phyloP scores from a whole-genome alignment of 2,797 vertebrate species.

The Lagorchestes hirsutus region DNA sequence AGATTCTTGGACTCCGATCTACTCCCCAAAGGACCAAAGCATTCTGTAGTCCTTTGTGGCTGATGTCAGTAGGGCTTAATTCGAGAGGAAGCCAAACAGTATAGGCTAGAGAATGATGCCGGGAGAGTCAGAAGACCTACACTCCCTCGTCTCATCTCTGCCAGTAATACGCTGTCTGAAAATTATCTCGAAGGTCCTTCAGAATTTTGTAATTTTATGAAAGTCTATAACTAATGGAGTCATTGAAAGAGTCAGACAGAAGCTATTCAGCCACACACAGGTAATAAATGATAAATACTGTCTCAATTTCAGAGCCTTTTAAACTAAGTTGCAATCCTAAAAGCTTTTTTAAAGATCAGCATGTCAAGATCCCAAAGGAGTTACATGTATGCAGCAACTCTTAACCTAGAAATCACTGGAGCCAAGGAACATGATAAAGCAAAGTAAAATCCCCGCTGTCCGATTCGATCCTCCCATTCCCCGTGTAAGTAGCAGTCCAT shows the following conservation, averaged over 20 bases:
- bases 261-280: background rate
- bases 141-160: background rate
- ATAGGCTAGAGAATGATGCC: background rate
- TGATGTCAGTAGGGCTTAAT: background rate
- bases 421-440: constrained; percentile 55
- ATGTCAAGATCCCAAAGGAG: constrained; percentile 42
- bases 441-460: constrained; percentile 61
- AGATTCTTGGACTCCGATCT: background rate
- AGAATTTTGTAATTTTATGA: background rate
- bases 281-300: background rate
- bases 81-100: background rate
- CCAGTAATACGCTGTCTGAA: background rate
- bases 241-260: background rate
- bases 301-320: constrained; percentile 58
- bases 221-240: constrained; percentile 22
- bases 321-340: constrained; percentile 49
- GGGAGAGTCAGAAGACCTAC: background rate
- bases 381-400: constrained; percentile 62
- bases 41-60: background rate
- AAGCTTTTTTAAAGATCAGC: constrained; percentile 58
- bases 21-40: background rate
- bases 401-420: constrained; percentile 68
- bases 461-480: constrained; percentile 56
- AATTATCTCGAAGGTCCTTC: background rate
- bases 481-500: constrained; percentile 65